A percentile compares a stretch with the other conserved stretches of the same genome.
phyloP scores from a whole-genome alignment of 1,140 invertebrate genomes.

The Globodera ellingtonae region DNA sequence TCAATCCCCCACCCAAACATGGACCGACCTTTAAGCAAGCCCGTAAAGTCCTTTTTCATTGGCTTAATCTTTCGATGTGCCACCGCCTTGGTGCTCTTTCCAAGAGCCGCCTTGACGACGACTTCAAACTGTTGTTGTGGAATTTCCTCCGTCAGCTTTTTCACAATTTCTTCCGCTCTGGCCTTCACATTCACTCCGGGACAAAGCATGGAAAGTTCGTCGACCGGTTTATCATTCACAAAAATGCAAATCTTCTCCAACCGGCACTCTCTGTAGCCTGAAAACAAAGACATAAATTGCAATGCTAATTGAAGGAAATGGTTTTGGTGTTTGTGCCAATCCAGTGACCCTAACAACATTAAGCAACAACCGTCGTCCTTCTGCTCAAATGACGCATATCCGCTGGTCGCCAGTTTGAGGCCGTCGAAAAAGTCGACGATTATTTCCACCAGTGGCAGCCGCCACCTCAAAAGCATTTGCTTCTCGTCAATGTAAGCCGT shows the following conservation, averaged over 20 bases:
- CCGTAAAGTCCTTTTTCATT: slow-evolving; percentile 79
- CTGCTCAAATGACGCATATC: slow-evolving; percentile 97
- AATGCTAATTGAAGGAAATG: background rate
- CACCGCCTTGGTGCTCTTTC: slow-evolving; percentile 77
- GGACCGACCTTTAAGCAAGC: slow-evolving; percentile 51
- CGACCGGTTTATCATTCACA: slow-evolving; percentile 79
- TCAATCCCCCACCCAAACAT: slow-evolving; percentile 35
- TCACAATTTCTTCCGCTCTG: slow-evolving; percentile 75
- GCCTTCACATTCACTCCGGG: slow-evolving; percentile 74
- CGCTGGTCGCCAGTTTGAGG: slow-evolving; percentile 75
- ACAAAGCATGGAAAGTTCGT: slow-evolving; percentile 84
- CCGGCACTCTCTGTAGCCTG: slow-evolving; percentile 37
- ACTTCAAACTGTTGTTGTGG: slow-evolving; percentile 84
- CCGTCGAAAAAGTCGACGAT: slow-evolving; percentile 91
- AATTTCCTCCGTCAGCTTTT: slow-evolving; percentile 78
- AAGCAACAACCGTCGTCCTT: slow-evolving; percentile 81
- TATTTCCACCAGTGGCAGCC: slow-evolving; percentile 87
- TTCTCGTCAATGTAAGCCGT: slow-evolving; percentile 80
- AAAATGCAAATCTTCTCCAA: slow-evolving; percentile 74
- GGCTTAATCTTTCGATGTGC: slow-evolving; percentile 85
- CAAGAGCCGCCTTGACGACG: slow-evolving; percentile 79
- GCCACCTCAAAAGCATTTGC: slow-evolving; percentile 79
- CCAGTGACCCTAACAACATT: slow-evolving; percentile 10
- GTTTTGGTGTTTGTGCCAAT: background rate
- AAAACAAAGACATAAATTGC: slow-evolving; percentile 10